Evolutionary conservation across 2,888 invertebrate species (phyloP).

Genomic region (Leptura quadrifasciata): DNA sequence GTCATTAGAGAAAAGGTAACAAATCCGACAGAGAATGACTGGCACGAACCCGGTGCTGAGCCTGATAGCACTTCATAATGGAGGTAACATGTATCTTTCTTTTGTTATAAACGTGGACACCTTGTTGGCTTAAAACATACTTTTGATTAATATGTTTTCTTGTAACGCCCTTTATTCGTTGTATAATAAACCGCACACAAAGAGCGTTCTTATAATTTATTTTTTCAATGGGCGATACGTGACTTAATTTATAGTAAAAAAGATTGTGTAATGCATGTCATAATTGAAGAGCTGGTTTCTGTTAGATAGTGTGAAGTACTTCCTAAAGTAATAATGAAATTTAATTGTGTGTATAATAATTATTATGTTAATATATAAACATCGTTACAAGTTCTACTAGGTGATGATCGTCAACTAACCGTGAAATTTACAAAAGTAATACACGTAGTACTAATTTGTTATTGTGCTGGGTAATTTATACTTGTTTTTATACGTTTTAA

Average conservation of each 20-base stretch:
- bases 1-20: slow-evolving; percentile 46
- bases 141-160: slow-evolving; percentile 68
- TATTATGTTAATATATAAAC: slow-evolving; percentile 36
- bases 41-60: slow-evolving; percentile 39
- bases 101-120: slow-evolving; percentile 67
- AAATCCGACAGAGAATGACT: slow-evolving; percentile 43
- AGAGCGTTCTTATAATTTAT: slow-evolving; percentile 18
- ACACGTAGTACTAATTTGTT: not conserved
- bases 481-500: not conserved
- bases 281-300: slow-evolving; percentile 7
- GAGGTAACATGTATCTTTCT: slow-evolving; percentile 66
- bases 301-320: slow-evolving; percentile 17
- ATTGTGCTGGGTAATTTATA: not conserved
- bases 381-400: slow-evolving; percentile 15
- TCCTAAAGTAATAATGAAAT: slow-evolving; percentile 30
- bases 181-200: slow-evolving; percentile 50
- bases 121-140: slow-evolving; percentile 63
- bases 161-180: slow-evolving; percentile 62
- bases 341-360: slow-evolving; percentile 19
- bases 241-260: slow-evolving; percentile 31
- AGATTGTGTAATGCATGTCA: slow-evolving; percentile 1
- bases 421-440: slow-evolving; percentile 28
- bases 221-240: slow-evolving; percentile 26
- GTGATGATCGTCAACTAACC: slow-evolving; percentile 5
- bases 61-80: slow-evolving; percentile 54